Evolutionary conservation across 2,888 invertebrate species (phyloP), one percentile per base, ranked within the genome.

Genomic region (Phlogophora meticulosa): DNA sequence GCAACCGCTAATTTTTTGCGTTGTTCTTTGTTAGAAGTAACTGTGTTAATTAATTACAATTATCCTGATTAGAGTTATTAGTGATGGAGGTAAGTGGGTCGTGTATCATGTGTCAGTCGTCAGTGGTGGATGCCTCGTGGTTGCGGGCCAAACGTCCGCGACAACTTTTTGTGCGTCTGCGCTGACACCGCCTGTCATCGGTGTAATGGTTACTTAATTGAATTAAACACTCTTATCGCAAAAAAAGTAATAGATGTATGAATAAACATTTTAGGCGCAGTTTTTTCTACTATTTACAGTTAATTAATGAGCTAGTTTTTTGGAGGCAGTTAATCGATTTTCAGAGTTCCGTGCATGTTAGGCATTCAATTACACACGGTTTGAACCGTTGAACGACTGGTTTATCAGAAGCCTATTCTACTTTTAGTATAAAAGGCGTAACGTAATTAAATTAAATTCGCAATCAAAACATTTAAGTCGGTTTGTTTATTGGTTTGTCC

Each of bases 21-120:
- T 73, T 66, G 73, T 69, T 87, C 89, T 88, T 88, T 91, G 91
- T 90, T 91, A 81, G 78, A 82, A 84, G 88, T 79, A 92, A 92
- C 91, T 91, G 90, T 93, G 89, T 90, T 90, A 91, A 91, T 93
- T 93, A 92, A 92, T 92, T 89, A 90, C 88, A 88, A 88, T 86
- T 90, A 88, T 90, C 90, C 90, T 92, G 91, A 93, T 92, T 91
- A 91, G 83, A 80, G 87, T 88, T 87, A 89, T 89, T 88, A 89
- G 83, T 85, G 80, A 88, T 86, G 85, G 85, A 85, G 85, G 88
- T 88, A 90, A 91, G 90, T 92, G 75, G 92, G 93, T 86, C 91
- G 87, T 72, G 79, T 83, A 86, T 87, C 88, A 87, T 77, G 78
- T 87, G 86, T 87, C 82, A n/a, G n/a, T n/a, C 28, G 28, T 28